Percentiles rank a stretch among this genome's conserved stretches.
These are phyloP conservation scores for Channallabes apus DNA, from an alignment of 2,797 vertebrate species.

Conservation along the genomic window DNA sequence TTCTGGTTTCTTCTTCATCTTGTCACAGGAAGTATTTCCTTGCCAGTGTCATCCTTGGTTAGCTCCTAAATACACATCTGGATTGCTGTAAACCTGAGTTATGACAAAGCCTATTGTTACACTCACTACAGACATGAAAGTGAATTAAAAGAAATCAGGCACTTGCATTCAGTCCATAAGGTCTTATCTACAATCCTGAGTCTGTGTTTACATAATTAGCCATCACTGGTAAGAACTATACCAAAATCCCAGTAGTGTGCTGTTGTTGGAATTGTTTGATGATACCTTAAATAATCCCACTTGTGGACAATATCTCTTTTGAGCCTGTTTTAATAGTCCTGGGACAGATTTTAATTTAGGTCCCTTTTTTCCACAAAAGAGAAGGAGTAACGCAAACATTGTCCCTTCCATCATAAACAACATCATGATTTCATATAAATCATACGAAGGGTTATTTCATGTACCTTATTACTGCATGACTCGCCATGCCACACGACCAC, in stretches of 20 bases:
- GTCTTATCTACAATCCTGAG: not conserved
- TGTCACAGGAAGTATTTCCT: not conserved
- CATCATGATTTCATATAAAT: not conserved
- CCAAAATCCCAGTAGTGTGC: not conserved
- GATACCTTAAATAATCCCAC: not conserved
- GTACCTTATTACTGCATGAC: not conserved
- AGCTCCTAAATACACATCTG: not conserved
- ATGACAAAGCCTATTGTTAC: not conserved
- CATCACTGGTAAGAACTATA: not conserved
- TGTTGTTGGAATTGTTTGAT: not conserved
- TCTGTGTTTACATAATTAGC: not conserved
- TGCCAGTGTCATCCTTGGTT: not conserved
- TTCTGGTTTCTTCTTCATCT: not conserved
- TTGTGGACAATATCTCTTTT: not conserved
- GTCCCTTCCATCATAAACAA: not conserved
- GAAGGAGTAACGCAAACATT: not conserved
- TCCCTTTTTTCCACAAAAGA: not conserved
- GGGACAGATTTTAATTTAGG: not conserved
- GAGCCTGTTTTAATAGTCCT: not conserved
- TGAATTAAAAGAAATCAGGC: not conserved
- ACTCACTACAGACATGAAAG: not conserved
- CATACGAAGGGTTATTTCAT: not conserved
- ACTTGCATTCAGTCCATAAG: not conserved
- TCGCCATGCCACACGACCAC: not conserved
- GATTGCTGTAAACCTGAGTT: not conserved